phyloP scores from a whole-genome alignment of 92 coral and sea anemone genomes.

The Plumapathes pennacea region DNA sequence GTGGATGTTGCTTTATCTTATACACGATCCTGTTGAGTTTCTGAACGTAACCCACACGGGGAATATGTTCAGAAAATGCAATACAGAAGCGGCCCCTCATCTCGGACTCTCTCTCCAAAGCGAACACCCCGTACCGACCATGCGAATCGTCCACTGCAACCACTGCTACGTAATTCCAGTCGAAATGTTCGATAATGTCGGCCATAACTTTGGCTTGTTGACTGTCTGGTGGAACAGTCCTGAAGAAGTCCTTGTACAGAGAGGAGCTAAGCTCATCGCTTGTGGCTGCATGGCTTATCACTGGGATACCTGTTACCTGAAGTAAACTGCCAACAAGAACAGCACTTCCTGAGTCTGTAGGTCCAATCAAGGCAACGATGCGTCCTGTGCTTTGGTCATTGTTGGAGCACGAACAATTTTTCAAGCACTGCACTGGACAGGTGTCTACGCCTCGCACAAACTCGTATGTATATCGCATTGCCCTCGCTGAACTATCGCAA shows the following conservation, averaged over 20 bases:
- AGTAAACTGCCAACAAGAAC: conserved; percentile 58
- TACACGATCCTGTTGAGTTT: conserved; percentile 44
- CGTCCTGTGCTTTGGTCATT: conserved; percentile 32
- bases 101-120: conserved; percentile 63
- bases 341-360: conserved; percentile 65
- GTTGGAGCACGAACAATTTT: neutral
- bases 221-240: conserved; percentile 69
- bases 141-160: conserved; percentile 72
- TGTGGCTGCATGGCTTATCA: conserved; percentile 58
- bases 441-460: conserved; percentile 26
- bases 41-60: conserved; percentile 53
- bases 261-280: conserved; percentile 69
- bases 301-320: conserved; percentile 58
- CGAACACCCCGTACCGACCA: conserved; percentile 71
- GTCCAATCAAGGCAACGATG: conserved; percentile 59
- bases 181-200: conserved; percentile 65
- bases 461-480: conserved; percentile 56
- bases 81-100: conserved; percentile 59
- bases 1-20: conserved; percentile 50
- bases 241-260: conserved; percentile 52
- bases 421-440: neutral
- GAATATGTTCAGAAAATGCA: conserved; percentile 64
- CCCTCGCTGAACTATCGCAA: conserved; percentile 62
- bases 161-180: conserved; percentile 72
- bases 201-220: conserved; percentile 83